Evolutionary conservation across 2,888 invertebrate genomes (phyloP).

Genomic region (Atethmia centrago): DNA sequence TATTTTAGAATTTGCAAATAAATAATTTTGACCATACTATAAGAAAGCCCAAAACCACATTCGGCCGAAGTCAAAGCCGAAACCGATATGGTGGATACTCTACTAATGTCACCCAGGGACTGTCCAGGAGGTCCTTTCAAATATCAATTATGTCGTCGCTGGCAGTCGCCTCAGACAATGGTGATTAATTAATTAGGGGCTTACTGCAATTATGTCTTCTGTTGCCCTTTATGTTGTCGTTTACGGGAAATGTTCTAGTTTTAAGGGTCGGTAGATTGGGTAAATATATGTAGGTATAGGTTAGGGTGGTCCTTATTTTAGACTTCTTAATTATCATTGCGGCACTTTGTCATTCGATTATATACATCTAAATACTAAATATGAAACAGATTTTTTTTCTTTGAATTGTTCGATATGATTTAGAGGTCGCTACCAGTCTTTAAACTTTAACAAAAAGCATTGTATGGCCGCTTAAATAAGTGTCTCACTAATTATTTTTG

Average conservation of each 20-base stretch:
- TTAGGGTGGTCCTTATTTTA: no score
- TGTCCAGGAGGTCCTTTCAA: conserved; percentile 85
- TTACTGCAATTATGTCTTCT: conserved; percentile 86
- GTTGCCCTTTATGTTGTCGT: conserved; percentile 68
- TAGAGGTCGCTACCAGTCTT: no score
- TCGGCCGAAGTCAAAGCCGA: conserved; percentile 18
- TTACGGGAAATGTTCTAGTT: conserved; percentile 48
- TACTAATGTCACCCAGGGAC: conserved; percentile 64
- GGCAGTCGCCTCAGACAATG: conserved; percentile 81
- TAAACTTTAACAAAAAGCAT: no score
- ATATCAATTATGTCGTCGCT: conserved; percentile 86
- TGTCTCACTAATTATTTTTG: no score
- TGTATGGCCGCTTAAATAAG: no score
- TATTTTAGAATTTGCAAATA: not conserved
- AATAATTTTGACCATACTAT: not conserved
- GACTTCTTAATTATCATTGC: no score
- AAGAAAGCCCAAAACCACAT: conserved; percentile 15
- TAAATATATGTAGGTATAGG: conserved; percentile 14
- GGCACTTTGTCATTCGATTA: no score
- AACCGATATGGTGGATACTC: conserved; percentile 37
- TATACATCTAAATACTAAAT: no score
- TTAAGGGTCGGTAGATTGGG: conserved; percentile 27
- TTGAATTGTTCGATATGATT: no score
- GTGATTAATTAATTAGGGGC: conserved; percentile 89
- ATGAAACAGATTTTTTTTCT: no score